Evolutionary conservation across 2,797 vertebrate species (phyloP), one percentile per base, ranked within the genome.

Genomic region (Sebastolobus altivelis): DNA sequence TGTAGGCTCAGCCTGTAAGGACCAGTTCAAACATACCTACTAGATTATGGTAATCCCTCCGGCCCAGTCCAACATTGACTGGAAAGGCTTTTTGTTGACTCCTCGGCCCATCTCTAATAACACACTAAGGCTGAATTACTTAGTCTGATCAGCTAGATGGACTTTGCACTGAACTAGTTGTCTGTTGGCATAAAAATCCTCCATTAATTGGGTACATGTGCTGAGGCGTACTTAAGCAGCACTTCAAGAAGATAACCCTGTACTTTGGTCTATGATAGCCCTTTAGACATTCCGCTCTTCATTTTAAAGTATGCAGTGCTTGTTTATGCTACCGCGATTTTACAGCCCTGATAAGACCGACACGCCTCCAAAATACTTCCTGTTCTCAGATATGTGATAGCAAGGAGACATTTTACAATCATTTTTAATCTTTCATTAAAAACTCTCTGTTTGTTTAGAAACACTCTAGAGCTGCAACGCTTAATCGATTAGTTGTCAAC

Each of bases 321-420:
- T 95, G 93, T 94, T 94, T 94, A 91, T 89, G 78, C 71, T 49
- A 52, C 69, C 8, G 35, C n/a, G 68, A 84, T 92, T 93, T 87
- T 63, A 80, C 52, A 6, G 55, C 67, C 56, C 20, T 14, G 94
- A 94, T 95, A 93, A 94, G 86, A 87, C 43, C 3, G 92, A 87
- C 88, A 77, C 86, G 16, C 88, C 92, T 91, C 89, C 60, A 60
- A 90, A 90, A 59, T 71, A 82, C 83, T 92, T 95, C 93, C 94
- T 89, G 81, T 86, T 76, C 72, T 25, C 71, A 65, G 52, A 79
- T 86, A 87, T 94, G 86, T 88, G 85, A 91, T 91, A n/a, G 16
- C 29, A 78, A 80, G 66, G 56, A 68, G 52, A 73, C n/a, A 5
- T 68, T 69, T 65, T 72, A 1, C 2, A 46, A 43, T 59, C 38